Conservation (phyloP, 2,888 invertebrate species). For the Ptycholaimellus sp. region DNA sequence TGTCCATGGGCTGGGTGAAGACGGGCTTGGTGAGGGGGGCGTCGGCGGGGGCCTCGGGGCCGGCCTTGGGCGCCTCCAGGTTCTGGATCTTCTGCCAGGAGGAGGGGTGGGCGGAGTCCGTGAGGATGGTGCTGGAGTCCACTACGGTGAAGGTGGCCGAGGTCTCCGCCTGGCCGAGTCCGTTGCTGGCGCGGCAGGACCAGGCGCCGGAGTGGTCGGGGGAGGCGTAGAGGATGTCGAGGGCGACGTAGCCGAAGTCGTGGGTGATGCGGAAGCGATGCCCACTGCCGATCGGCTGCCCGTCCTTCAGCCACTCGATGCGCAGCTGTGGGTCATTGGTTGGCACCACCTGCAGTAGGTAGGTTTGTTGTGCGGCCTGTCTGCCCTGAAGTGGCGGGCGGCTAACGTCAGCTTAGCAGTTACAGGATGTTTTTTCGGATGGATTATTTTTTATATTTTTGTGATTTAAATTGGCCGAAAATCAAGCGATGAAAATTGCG, state of each 20-base stretch:
- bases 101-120: conserved; percentile 64
- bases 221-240: conserved; percentile 76
- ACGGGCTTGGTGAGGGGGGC: conserved; percentile 47
- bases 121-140: no score
- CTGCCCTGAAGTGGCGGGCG: no score
- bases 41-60: conserved; percentile 31
- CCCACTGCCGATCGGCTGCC: conserved; percentile 58
- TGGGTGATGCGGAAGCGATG: conserved; percentile 30
- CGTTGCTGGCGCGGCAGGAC: no score
- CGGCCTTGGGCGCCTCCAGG: conserved; percentile 42
- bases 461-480: no score
- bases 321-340: conserved; percentile 70
- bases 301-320: conserved; percentile 71
- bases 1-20: conserved; percentile 58
- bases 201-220: conserved; percentile 37
- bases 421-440: no score
- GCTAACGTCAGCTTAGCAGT: no score
- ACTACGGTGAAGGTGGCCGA: no score
- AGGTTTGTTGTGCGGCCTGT: no score
- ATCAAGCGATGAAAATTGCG: no score
- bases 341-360: conserved; percentile 78
- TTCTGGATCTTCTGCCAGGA: conserved; percentile 49
- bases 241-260: conserved; percentile 85
- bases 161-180: no score
- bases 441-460: no score